Conservation (phyloP, 2,113 vertebrate species). For the Pituophis catenifer region DNA sequence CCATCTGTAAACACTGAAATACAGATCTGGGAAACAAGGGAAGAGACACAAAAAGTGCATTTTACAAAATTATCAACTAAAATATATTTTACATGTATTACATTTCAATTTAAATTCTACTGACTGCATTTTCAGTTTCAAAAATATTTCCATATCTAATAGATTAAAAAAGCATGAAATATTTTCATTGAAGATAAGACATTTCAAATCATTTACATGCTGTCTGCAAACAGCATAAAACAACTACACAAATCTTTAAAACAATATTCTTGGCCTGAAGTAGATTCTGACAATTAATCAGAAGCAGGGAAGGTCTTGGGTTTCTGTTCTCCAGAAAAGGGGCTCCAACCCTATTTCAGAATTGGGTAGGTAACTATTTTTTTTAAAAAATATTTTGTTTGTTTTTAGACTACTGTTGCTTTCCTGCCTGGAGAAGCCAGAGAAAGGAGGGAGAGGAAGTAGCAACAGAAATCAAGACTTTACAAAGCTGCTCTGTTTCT, state of each 20-base stretch:
- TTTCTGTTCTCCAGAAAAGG: slow-evolving; percentile 23
- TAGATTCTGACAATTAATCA: slow-evolving; percentile 32
- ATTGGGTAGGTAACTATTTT: neutral
- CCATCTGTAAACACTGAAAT: slow-evolving; percentile 84
- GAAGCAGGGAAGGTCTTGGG: neutral
- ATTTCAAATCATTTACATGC: slow-evolving; percentile 65
- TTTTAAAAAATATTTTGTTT: neutral
- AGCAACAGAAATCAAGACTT: neutral
- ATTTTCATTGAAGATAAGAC: slow-evolving; percentile 65
- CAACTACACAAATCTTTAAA: slow-evolving; percentile 45
- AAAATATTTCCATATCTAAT: slow-evolving; percentile 84
- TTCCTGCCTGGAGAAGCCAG: slow-evolving; percentile 15
- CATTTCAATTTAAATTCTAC: slow-evolving; percentile 79
- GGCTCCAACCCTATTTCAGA: slow-evolving; percentile 7
- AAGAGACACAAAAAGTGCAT: slow-evolving; percentile 82
- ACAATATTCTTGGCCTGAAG: slow-evolving; percentile 53
- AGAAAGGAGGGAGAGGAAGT: neutral
- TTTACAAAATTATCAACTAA: slow-evolving; percentile 87
- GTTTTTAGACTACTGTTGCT: neutral
- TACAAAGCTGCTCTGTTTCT: slow-evolving; percentile 7
- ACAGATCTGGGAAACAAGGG: slow-evolving; percentile 80
- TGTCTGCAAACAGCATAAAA: slow-evolving; percentile 61
- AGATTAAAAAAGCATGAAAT: slow-evolving; percentile 80
- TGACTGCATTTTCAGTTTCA: slow-evolving; percentile 76
- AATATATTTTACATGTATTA: slow-evolving; percentile 84